Evolutionary conservation across 2,113 vertebrate species (phyloP).

Genomic region (Ahaetulla prasina): DNA sequence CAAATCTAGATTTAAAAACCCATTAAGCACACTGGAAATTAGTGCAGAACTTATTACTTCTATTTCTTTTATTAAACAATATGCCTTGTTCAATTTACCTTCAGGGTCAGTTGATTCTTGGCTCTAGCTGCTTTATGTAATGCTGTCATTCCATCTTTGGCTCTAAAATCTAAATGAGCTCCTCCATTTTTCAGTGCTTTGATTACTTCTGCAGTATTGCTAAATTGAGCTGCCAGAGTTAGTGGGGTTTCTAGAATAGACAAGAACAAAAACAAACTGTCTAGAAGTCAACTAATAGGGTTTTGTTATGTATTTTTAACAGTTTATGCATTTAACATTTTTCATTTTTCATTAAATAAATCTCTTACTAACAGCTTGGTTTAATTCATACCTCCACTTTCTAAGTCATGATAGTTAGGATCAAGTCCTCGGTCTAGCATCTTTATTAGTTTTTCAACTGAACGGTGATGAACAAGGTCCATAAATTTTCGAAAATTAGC

Average conservation of each 20-base stretch:
- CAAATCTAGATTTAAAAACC: not conserved
- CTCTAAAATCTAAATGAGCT: constrained; percentile 92
- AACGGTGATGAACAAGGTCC: constrained; percentile 84
- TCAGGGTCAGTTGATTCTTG: constrained; percentile 80
- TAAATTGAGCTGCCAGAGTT: constrained; percentile 82
- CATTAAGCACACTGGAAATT: not conserved
- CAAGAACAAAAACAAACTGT: constrained; percentile 16
- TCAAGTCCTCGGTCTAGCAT: constrained; percentile 91
- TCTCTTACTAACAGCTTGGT: not conserved
- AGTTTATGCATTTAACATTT: not conserved
- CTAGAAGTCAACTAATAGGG: not conserved
- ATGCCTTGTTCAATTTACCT: constrained; percentile 63
- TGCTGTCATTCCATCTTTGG: constrained; percentile 89
- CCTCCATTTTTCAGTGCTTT: constrained; percentile 86
- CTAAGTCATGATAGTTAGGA: constrained; percentile 91
- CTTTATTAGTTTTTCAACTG: constrained; percentile 85
- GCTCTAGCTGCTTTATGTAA: constrained; percentile 87
- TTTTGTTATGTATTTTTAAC: not conserved
- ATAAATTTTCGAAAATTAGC: constrained; percentile 90
- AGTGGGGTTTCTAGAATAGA: constrained; percentile 81
- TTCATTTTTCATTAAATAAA: not conserved
- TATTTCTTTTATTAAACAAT: not conserved
- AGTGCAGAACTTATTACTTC: not conserved
- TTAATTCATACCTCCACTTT: constrained; percentile 82
- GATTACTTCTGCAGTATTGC: constrained; percentile 77